Conservation (phyloP, 2,888 invertebrate species). For the Conistra vaccinii region DNA sequence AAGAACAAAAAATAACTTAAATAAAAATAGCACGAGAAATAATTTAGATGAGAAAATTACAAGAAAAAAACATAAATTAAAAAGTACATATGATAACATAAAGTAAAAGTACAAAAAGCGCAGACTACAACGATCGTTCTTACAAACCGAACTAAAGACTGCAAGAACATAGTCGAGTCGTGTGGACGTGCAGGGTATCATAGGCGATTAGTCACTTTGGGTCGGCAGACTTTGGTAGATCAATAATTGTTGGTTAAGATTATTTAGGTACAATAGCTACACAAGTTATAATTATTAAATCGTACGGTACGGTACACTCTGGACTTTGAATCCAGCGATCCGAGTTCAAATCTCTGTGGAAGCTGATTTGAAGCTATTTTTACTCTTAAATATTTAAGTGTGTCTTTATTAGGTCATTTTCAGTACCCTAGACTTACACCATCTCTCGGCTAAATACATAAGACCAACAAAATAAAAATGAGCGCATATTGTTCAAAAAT, state of each 20-base stretch:
- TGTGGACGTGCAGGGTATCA: no score
- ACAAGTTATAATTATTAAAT: not conserved
- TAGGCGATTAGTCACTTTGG: no score
- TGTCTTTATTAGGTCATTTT: not conserved
- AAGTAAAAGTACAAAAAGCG: no score
- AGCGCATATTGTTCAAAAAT: not conserved
- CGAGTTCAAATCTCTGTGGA: constrained; percentile 96
- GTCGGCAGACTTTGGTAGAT: no score
- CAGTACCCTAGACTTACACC: not conserved
- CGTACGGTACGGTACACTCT: constrained; percentile 93
- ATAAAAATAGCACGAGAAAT: no score
- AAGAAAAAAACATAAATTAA: no score
- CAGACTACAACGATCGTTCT: no score
- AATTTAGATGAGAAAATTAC: no score
- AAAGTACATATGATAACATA: no score
- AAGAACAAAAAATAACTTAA: no score
- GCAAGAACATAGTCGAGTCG: no score
- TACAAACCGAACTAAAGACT: no score
- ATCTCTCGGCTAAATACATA: not conserved
- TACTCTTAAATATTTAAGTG: not conserved
- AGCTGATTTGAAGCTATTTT: constrained; percentile 81
- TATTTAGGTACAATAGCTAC: not conserved
- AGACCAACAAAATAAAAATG: not conserved
- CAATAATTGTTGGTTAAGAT: not conserved
- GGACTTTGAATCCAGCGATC: constrained; percentile 96